Conservation (phyloP, 2,888 invertebrate species). For the Masnerella sp. region DNA sequence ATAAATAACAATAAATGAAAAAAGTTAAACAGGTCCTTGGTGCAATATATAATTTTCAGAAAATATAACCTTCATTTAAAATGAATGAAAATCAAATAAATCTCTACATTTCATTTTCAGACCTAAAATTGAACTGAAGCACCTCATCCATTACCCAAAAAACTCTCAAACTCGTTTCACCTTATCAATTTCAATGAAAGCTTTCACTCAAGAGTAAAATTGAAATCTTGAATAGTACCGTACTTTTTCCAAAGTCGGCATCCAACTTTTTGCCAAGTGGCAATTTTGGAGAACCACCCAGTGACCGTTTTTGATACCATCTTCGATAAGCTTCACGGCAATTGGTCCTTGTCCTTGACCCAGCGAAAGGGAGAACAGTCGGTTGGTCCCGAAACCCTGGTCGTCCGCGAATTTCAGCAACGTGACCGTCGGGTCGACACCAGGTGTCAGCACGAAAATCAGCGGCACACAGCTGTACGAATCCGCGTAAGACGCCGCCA, state of each 20-base stretch:
- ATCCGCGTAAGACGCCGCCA: slow-evolving; percentile 89
- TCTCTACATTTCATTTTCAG: too few relatives aligned
- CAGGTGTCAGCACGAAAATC: slow-evolving; percentile 94
- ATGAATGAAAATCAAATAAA: too few relatives aligned
- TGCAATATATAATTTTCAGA: too few relatives aligned
- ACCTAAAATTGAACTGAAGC: too few relatives aligned
- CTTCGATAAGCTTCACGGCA: slow-evolving; percentile 90
- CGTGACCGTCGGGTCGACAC: slow-evolving; percentile 94
- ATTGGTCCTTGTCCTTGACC: slow-evolving; percentile 95
- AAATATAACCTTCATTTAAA: too few relatives aligned
- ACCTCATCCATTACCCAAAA: too few relatives aligned
- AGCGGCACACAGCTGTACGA: slow-evolving; percentile 92
- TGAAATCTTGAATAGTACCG: not conserved
- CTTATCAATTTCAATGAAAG: not conserved
- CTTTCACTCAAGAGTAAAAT: not conserved
- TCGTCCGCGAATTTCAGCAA: slow-evolving; percentile 95
- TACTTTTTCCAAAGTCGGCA: slow-evolving; percentile 91
- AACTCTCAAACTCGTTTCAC: too few relatives aligned
- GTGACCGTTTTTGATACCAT: slow-evolving; percentile 89
- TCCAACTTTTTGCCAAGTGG: slow-evolving; percentile 96
- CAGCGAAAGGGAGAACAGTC: slow-evolving; percentile 89
- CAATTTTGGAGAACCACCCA: slow-evolving; percentile 98
- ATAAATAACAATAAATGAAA: too few relatives aligned
- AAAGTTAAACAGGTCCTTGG: too few relatives aligned
- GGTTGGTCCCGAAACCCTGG: slow-evolving; percentile 89